Base-by-base conservation (phyloP, 2,888 invertebrate species). In the Yponomeuta sedellus region DNA sequence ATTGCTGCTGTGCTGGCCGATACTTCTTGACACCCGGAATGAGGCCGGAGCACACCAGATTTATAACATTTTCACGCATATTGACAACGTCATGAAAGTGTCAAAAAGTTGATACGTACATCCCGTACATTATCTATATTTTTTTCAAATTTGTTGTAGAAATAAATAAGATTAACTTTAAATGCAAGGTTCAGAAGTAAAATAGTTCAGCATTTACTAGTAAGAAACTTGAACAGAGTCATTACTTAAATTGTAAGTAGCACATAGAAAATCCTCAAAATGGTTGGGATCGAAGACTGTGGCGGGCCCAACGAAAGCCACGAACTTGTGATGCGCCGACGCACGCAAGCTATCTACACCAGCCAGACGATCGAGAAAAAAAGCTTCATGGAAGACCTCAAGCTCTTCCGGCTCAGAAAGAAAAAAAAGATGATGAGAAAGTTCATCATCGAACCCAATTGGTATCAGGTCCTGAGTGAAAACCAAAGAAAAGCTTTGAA, bases 401-500 rank as follows among this genome's bases (percentile, higher is more conserved):
- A 78, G 65, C 73, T 76, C 64, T 67, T 78, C 39, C 81, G 90
- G 4, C 73, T 76, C 10, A 83, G 77, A 69, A 59, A 69, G 11
- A 57, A 80, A 8, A 73, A 71, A 66, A 69, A 56, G 12, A 2
- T 68, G 10, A 2, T 61, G 22, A 6, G 34, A 61, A 58, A 58
- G 58, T 22, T 58, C 58, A 28, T 74, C 1, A 74, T 87, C 10
- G 91, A 90, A 1, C 89, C 91, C 0, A 76, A 69, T 11, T 91
- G 91, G 91, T 86, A 88, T 68, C 88, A 90, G 71, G 81, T 83
- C 1, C 78, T 91, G 10, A 88, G 90, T 69, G 84, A 80, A 3
- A 74, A 74, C 4, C 91, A 91, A 74, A 78, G 82, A 69, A 64
- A 66, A 6, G 81, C 85, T 2, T 74, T 91, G 61, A 84, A 89